A percentile compares a stretch with the other conserved stretches of the same genome.
phyloP scores from a whole-genome alignment of 2,797 vertebrate genomes.

The Macrochelys suwanniensis region DNA sequence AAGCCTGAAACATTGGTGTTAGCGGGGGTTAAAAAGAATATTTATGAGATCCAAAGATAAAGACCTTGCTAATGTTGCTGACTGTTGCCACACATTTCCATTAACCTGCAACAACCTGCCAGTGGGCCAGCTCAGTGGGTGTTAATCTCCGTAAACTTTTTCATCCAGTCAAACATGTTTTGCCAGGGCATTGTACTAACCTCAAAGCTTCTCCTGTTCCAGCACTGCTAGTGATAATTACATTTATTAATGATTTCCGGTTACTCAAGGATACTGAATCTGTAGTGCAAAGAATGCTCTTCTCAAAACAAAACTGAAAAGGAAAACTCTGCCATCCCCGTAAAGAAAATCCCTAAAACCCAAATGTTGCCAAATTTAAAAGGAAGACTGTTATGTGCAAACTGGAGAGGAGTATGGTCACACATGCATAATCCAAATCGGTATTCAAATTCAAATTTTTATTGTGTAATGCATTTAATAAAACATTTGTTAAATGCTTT shows the following conservation, averaged over 20 bases:
- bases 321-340: neutral
- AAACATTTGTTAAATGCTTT: neutral
- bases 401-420: neutral
- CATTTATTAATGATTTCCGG: conserved; percentile 47
- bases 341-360: neutral
- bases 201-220: conserved; percentile 26
- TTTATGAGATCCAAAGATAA: conserved; percentile 59
- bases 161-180: conserved; percentile 39
- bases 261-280: conserved; percentile 31
- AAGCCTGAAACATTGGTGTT: conserved; percentile 22
- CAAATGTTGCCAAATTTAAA: neutral
- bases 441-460: neutral
- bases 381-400: neutral
- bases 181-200: conserved; percentile 12
- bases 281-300: conserved; percentile 22
- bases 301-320: conserved; percentile 28
- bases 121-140: conserved; percentile 32
- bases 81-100: conserved; percentile 60
- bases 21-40: conserved; percentile 50
- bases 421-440: neutral
- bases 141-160: conserved; percentile 49
- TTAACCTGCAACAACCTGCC: conserved; percentile 62
- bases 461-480: neutral
- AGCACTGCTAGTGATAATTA: neutral
- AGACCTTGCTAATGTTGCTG: conserved; percentile 48